Percentiles rank a stretch among this genome's conserved stretches.
Evolutionary conservation across 2,797 vertebrate species (phyloP).

Genomic region (Oreochromis grahami): DNA sequence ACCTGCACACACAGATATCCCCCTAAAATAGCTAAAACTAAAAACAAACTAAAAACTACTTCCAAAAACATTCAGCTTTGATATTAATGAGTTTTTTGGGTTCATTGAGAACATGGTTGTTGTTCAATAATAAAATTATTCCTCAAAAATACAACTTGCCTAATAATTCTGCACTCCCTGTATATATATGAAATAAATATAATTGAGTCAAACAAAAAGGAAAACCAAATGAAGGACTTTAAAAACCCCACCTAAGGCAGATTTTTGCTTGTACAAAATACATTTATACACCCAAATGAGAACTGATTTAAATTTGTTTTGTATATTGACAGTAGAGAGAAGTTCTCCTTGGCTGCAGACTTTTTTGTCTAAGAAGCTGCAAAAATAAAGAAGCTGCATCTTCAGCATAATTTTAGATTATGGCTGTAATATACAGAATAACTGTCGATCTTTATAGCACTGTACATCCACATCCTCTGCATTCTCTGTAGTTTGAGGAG

Average conservation of each 20-base stretch:
- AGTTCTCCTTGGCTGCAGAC: background rate
- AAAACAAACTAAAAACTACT: no score
- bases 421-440: background rate
- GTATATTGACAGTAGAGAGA: background rate
- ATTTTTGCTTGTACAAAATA: background rate
- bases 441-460: background rate
- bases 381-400: conserved; percentile 5
- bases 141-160: no score
- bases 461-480: background rate
- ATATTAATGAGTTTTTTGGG: no score
- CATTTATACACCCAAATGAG: background rate
- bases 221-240: background rate
- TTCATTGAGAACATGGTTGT: no score
- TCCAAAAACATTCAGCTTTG: no score
- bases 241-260: background rate
- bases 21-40: no score
- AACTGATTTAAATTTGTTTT: background rate
- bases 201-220: background rate
- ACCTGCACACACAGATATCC: no score
- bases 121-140: no score
- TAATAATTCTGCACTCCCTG: no score
- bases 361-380: conserved; percentile 19
- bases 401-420: conserved; percentile 13
- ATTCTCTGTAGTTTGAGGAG: conserved; percentile 14
- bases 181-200: background rate